Evolutionary conservation across 2,888 invertebrate genomes (phyloP).

Genomic region (Mimumesa dahlbomi): DNA sequence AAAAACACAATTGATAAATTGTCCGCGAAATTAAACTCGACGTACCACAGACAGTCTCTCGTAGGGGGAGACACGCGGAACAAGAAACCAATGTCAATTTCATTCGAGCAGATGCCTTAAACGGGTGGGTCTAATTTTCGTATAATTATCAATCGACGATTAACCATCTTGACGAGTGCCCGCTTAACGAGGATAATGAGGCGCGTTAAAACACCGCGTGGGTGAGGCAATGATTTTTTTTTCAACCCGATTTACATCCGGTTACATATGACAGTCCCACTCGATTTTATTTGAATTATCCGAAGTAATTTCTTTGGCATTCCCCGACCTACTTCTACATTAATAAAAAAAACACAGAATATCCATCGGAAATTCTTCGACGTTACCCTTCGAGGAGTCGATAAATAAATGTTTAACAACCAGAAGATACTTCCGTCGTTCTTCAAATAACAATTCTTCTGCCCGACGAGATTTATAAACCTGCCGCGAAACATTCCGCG

Average conservation of each 20-base stretch:
- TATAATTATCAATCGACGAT: constrained; percentile 60
- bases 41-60: background rate
- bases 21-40: background rate
- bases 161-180: constrained; percentile 43
- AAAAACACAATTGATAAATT: background rate
- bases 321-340: too few relatives aligned
- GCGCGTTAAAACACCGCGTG: constrained; percentile 29
- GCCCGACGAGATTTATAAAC: too few relatives aligned
- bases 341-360: too few relatives aligned
- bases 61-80: too few relatives aligned
- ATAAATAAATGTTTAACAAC: too few relatives aligned
- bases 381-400: too few relatives aligned
- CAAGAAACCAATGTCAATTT: constrained; percentile 46
- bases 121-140: constrained; percentile 44
- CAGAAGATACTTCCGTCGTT: too few relatives aligned
- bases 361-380: too few relatives aligned
- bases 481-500: background rate
- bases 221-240: constrained; percentile 24
- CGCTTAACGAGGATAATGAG: constrained; percentile 50
- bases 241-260: constrained; percentile 1
- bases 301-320: too few relatives aligned
- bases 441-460: too few relatives aligned
- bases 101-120: constrained; percentile 32
- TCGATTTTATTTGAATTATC: background rate
- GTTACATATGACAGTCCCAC: background rate